Conservation (phyloP, 2,113 vertebrate genomes). For the Lophotis ruficrista region DNA sequence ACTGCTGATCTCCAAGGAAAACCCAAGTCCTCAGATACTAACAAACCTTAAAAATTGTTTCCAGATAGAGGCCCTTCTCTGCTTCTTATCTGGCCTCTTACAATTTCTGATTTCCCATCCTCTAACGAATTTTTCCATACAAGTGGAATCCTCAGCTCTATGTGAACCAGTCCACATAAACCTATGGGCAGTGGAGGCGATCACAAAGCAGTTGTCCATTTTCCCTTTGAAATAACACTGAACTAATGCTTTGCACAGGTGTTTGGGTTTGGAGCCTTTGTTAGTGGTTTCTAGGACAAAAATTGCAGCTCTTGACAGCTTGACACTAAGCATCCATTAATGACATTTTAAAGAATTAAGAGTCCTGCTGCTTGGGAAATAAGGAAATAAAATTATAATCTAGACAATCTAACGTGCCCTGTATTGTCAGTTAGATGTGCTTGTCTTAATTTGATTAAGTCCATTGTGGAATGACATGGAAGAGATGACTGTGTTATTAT, state of each 20-base stretch:
- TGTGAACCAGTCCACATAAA: not conserved
- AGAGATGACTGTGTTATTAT: fast-evolving
- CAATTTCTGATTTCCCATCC: not conserved
- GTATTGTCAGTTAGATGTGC: not conserved
- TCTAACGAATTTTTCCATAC: not conserved
- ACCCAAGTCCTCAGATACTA: not conserved
- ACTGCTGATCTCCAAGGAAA: not conserved
- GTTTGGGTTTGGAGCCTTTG: not conserved
- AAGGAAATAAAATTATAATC: not conserved
- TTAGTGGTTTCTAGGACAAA: not conserved
- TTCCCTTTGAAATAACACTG: not conserved
- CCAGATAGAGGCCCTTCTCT: not conserved
- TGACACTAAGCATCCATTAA: not conserved
- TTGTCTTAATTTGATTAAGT: too few species aligned
- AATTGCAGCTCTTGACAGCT: not conserved
- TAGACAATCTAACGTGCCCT: not conserved
- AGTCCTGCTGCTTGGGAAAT: not conserved
- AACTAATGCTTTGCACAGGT: not conserved
- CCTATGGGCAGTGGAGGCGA: not conserved
- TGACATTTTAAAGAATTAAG: not conserved
- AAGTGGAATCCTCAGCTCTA: not conserved
- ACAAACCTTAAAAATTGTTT: not conserved
- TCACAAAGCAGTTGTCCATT: not conserved
- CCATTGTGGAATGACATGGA: not conserved
- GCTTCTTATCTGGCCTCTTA: not conserved